These are phyloP conservation scores for Panthera leo DNA, from an alignment of 2,113 vertebrate species.

Conservation along the genomic window DNA sequence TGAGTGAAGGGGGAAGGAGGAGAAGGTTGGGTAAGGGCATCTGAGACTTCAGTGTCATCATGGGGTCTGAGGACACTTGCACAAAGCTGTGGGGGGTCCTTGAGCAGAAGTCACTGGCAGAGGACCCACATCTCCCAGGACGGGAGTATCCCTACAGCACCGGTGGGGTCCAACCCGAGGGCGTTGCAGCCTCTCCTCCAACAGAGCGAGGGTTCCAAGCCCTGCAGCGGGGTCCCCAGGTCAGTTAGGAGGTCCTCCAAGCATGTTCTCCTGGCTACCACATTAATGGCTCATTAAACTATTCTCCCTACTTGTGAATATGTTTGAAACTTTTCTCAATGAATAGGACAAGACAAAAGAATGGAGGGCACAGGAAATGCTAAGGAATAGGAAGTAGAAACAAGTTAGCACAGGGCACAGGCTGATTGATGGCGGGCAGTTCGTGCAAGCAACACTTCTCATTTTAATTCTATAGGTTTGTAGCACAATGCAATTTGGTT, in stretches of 20 bases:
- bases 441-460: neutral
- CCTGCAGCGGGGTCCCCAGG: neutral
- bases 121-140: neutral
- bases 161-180: neutral
- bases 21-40: neutral
- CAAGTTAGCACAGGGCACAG: neutral
- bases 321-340: neutral
- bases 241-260: neutral
- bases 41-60: neutral
- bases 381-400: neutral
- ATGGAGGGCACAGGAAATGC: neutral
- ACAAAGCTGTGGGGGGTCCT: rapidly evolving
- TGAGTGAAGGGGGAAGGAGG: neutral
- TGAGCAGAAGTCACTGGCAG: neutral
- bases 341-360: neutral
- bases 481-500: neutral
- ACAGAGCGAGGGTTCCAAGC: neutral
- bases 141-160: rapidly evolving
- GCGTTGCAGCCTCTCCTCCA: rapidly evolving
- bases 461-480: neutral
- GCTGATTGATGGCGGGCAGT: neutral
- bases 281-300: neutral
- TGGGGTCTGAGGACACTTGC: neutral
- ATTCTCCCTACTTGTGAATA: neutral
- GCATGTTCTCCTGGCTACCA: neutral